Evolutionary conservation across 2,888 invertebrate genomes (phyloP).

Genomic region (Oxystoma pomonae): DNA sequence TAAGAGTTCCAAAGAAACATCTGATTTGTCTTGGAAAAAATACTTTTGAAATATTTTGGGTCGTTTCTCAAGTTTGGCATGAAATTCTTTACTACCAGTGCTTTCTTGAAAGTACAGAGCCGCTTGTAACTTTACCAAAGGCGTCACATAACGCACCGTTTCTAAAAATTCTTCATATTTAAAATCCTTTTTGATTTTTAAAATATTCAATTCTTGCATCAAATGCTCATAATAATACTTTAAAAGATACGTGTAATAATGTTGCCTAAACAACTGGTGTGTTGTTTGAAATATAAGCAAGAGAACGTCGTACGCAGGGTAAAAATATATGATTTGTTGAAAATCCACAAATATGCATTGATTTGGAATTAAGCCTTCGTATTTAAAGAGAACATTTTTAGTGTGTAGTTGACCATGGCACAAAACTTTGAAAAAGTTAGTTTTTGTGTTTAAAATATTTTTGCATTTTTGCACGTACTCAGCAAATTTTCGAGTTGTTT

Average conservation of each 20-base stretch:
- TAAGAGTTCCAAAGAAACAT: slow-evolving; percentile 12
- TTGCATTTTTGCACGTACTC: slow-evolving; percentile 11
- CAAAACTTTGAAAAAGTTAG: slow-evolving; percentile 18
- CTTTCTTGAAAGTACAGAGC: slow-evolving; percentile 15
- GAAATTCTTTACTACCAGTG: slow-evolving; percentile 19
- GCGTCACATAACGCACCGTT: slow-evolving; percentile 18
- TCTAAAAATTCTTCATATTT: slow-evolving; percentile 19
- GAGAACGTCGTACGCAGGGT: slow-evolving; percentile 23
- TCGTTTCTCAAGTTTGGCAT: slow-evolving; percentile 15
- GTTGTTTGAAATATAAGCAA: slow-evolving; percentile 18
- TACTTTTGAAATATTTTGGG: slow-evolving; percentile 7
- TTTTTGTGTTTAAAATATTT: slow-evolving; percentile 17
- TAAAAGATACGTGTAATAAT: slow-evolving; percentile 21
- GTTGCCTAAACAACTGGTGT: slow-evolving; percentile 19
- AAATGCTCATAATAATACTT: slow-evolving; percentile 21
- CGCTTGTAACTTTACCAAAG: slow-evolving; percentile 17
- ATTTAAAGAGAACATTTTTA: slow-evolving; percentile 23
- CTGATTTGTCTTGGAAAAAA: slow-evolving; percentile 18
- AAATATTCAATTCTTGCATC: slow-evolving; percentile 13
- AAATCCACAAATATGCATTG: slow-evolving; percentile 20
- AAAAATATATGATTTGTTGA: slow-evolving; percentile 18
- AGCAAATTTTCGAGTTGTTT: slow-evolving; percentile 9
- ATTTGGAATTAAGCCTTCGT: slow-evolving; percentile 15
- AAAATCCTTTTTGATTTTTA: slow-evolving; percentile 15
- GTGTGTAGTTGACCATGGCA: slow-evolving; percentile 22